Conservation (phyloP, 2,797 vertebrate genomes). For the Rhinella marina region DNA sequence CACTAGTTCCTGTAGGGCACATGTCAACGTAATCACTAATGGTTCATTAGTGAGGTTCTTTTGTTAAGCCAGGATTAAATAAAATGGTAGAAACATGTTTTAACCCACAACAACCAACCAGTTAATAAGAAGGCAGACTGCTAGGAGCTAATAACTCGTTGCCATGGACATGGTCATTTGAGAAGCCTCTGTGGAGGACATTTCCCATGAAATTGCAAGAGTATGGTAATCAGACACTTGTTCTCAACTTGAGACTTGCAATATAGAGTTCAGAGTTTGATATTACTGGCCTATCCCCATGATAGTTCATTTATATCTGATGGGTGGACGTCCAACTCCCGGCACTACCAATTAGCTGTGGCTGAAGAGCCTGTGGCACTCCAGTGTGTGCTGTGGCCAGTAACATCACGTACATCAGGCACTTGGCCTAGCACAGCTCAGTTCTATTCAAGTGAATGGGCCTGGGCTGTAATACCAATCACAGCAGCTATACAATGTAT, state of each 20-base stretch:
- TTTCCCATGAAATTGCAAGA: background rate
- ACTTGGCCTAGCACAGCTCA: too few relatives aligned
- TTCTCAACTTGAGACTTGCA: background rate
- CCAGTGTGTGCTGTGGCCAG: too few relatives aligned
- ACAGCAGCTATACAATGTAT: too few relatives aligned
- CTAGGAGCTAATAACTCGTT: background rate
- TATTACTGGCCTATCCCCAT: too few relatives aligned
- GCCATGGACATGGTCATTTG: slow-evolving; percentile 9
- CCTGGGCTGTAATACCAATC: too few relatives aligned
- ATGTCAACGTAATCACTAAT: background rate
- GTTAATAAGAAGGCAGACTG: background rate
- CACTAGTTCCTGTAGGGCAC: background rate
- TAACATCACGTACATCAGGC: too few relatives aligned
- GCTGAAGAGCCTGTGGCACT: too few relatives aligned
- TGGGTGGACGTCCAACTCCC: too few relatives aligned
- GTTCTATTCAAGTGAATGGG: too few relatives aligned
- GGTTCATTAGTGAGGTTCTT: background rate
- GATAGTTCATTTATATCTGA: too few relatives aligned
- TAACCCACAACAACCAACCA: background rate
- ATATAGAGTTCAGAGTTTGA: background rate
- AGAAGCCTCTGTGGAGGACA: background rate
- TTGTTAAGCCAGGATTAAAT: background rate
- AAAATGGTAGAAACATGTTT: background rate
- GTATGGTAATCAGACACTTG: background rate
- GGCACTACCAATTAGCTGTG: too few relatives aligned